Evolutionary conservation across 2,113 vertebrate species (phyloP).

Genomic region (Paramormyrops kingsleyae): DNA sequence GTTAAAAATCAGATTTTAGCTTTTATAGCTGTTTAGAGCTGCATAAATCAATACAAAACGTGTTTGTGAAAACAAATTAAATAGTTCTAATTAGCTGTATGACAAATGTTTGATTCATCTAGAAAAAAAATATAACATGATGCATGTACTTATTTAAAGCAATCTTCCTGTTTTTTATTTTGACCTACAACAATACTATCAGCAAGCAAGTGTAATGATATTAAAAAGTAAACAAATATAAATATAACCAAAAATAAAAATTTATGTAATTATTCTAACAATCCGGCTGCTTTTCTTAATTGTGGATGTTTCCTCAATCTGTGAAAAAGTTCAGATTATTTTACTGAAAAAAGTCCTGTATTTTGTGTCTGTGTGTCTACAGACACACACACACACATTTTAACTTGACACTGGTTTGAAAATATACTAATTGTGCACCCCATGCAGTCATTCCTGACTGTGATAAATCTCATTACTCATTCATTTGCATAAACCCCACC

Average conservation of each 20-base stretch:
- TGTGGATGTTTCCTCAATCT: not conserved
- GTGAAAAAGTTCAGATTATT: not conserved
- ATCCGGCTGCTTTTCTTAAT: not conserved
- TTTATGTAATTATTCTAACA: not conserved
- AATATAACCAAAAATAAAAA: not conserved
- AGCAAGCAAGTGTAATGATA: not conserved
- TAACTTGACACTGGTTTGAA: not conserved
- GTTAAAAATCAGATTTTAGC: not conserved
- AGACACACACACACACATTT: not conserved
- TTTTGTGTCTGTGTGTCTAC: not conserved
- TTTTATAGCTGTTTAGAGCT: not conserved
- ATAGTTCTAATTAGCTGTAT: not conserved
- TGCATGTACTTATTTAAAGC: not conserved
- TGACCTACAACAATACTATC: not conserved
- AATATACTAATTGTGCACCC: not conserved
- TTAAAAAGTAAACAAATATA: not conserved
- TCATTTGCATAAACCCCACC: constrained; percentile 13
- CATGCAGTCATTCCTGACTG: constrained; percentile 9
- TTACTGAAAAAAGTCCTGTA: not conserved
- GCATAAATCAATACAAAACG: not conserved
- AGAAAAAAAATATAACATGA: not conserved
- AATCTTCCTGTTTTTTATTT: not conserved
- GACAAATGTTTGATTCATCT: not conserved
- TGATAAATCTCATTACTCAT: constrained; percentile 4
- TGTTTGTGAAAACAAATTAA: not conserved